phyloP scores from a whole-genome alignment of 2,113 vertebrate species.

The Jacana jacana region DNA sequence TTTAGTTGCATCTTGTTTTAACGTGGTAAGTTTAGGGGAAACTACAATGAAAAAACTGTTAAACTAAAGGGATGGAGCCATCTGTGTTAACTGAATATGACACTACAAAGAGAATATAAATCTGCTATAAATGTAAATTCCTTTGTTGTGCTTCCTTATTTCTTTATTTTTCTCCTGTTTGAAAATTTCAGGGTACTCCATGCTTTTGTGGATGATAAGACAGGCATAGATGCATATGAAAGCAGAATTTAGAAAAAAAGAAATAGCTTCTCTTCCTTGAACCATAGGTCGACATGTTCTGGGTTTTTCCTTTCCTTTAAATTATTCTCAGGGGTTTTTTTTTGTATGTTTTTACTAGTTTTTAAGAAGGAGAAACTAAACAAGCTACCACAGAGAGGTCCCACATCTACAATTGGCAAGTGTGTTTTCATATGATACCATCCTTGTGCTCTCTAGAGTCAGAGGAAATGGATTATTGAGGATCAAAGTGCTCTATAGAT shows the following conservation, averaged over 20 bases:
- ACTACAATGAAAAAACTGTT: neutral
- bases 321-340: neutral
- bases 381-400: neutral
- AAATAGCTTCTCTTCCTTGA: neutral
- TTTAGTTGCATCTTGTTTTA: neutral
- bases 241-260: neutral
- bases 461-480: neutral
- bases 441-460: neutral
- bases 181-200: neutral
- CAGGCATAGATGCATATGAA: neutral
- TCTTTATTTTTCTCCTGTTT: neutral
- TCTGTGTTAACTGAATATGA: neutral
- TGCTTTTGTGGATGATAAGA: neutral
- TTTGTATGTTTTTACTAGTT: neutral
- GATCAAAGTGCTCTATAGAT: neutral
- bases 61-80: neutral
- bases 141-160: neutral
- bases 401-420: fast-evolving
- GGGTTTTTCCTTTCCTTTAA: neutral
- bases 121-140: neutral
- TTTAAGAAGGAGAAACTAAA: neutral
- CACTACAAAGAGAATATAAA: neutral
- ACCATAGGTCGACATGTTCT: neutral
- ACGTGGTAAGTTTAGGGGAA: neutral
- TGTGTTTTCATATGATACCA: neutral